phyloP scores from a whole-genome alignment of 2,888 invertebrate genomes.

The Leucophenga montana region DNA sequence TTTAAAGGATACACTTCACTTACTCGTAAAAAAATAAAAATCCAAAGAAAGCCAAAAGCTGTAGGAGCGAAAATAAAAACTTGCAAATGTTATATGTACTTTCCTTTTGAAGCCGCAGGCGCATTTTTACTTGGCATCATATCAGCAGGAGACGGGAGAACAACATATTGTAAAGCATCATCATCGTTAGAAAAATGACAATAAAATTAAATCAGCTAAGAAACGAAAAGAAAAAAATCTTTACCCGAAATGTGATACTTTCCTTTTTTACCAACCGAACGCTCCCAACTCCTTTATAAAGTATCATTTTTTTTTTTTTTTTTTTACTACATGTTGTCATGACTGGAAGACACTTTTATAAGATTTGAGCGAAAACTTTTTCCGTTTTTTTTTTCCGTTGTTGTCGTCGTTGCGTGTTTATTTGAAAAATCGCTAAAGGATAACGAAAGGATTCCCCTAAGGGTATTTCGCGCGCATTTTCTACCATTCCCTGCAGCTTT shows the following conservation, averaged over 20 bases:
- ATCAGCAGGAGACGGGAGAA: conserved; percentile 37
- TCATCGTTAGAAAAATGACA: conserved; percentile 47
- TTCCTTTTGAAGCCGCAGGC: conserved; percentile 46
- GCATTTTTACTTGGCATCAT: conserved; percentile 47
- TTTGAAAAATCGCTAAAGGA: conserved; percentile 67
- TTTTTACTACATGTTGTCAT: too few relatives aligned
- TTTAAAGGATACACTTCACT: neutral
- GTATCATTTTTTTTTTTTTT: too few relatives aligned
- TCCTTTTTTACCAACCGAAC: too few relatives aligned
- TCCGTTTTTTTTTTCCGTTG: neutral
- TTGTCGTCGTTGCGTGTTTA: conserved; percentile 51
- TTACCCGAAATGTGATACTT: conserved; percentile 60
- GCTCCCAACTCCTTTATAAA: too few relatives aligned
- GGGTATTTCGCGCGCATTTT: conserved; percentile 58
- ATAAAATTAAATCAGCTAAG: conserved; percentile 54
- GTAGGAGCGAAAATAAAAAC: conserved; percentile 27
- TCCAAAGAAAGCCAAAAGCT: conserved; percentile 1
- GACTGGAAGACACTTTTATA: conserved; percentile 46
- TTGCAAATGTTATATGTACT: conserved; percentile 52
- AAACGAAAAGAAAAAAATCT: conserved; percentile 35
- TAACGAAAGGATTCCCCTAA: conserved; percentile 64
- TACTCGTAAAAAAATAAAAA: neutral
- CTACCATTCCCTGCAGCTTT: neutral
- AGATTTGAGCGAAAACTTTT: conserved; percentile 52
- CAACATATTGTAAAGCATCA: conserved; percentile 11